Evolutionary conservation across 2,888 invertebrate genomes (phyloP).

Genomic region (Leptopilina myrica): DNA sequence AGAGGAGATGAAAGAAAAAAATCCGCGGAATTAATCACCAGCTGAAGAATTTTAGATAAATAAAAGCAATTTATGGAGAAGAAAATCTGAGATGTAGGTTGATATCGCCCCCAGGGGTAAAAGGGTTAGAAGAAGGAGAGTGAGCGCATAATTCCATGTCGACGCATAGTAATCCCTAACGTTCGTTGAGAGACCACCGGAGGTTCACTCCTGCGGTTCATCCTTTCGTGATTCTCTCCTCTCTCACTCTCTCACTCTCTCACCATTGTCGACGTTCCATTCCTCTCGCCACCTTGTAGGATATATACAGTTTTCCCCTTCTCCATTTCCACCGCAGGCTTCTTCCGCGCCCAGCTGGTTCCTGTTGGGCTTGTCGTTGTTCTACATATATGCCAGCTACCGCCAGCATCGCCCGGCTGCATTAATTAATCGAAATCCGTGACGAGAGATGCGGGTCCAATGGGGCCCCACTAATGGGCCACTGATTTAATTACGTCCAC

Average conservation of each 20-base stretch:
- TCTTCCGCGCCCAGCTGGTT: slow-evolving; percentile 55
- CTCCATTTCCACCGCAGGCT: slow-evolving; percentile 44
- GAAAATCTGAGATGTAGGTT: slow-evolving; percentile 21
- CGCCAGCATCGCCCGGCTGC: slow-evolving; percentile 62
- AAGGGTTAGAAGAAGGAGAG: slow-evolving; percentile 31
- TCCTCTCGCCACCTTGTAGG: slow-evolving; percentile 44
- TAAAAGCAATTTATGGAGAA: slow-evolving; percentile 11
- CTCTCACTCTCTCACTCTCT: slow-evolving; percentile 20
- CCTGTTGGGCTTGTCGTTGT: slow-evolving; percentile 41
- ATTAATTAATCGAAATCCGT: slow-evolving; percentile 71
- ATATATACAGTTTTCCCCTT: slow-evolving; percentile 37
- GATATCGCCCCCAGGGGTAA: slow-evolving; percentile 42
- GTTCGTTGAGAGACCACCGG: slow-evolving; percentile 51
- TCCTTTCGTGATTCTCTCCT: slow-evolving; percentile 50
- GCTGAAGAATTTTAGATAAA: background rate
- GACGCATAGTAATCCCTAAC: slow-evolving; percentile 53
- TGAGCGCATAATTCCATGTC: slow-evolving; percentile 51
- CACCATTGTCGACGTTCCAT: slow-evolving; percentile 46
- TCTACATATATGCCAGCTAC: slow-evolving; percentile 53
- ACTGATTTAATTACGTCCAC: slow-evolving; percentile 68
- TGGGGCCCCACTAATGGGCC: slow-evolving; percentile 66
- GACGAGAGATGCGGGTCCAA: slow-evolving; percentile 63
- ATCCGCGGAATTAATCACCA: background rate
- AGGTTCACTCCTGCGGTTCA: slow-evolving; percentile 47
- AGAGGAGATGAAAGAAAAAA: too few species aligned